Evolutionary conservation across 2,113 vertebrate genomes (phyloP).

Genomic region (Jacana jacana): DNA sequence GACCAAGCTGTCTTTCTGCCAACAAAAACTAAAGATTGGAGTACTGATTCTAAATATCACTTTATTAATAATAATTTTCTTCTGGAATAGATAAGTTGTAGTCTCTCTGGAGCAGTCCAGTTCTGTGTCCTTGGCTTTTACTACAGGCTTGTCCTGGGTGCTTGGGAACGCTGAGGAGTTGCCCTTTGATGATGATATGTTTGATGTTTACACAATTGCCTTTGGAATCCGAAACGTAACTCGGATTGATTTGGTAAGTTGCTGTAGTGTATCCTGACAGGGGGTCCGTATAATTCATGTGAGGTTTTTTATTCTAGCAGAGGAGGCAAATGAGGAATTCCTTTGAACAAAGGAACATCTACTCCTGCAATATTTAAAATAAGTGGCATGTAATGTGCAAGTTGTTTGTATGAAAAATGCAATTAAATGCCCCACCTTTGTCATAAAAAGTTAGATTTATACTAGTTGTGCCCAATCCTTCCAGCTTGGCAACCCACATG

Average conservation of each 20-base stretch:
- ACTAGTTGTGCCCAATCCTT: neutral
- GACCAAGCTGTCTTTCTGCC: neutral
- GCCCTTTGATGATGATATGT: conserved; percentile 89
- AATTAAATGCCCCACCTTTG: neutral
- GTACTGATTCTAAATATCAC: neutral
- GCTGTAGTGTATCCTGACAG: neutral
- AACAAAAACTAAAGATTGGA: neutral
- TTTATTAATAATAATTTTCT: neutral
- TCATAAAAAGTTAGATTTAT: neutral
- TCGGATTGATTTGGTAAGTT: conserved; percentile 82
- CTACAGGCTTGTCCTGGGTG: conserved; percentile 90
- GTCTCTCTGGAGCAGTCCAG: neutral
- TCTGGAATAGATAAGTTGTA: neutral
- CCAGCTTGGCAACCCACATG: neutral
- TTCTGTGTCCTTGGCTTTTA: neutral
- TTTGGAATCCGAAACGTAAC: conserved; percentile 98
- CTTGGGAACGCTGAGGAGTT: conserved; percentile 94
- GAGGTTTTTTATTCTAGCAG: neutral
- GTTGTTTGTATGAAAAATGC: neutral
- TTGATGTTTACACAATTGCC: conserved; percentile 94
- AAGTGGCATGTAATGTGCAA: neutral
- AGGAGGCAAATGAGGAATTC: neutral
- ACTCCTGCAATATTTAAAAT: neutral
- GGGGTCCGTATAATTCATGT: neutral
- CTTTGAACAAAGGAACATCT: neutral